Base-by-base conservation (phyloP, 2,113 vertebrate species). In the Elachura formosa region DNA sequence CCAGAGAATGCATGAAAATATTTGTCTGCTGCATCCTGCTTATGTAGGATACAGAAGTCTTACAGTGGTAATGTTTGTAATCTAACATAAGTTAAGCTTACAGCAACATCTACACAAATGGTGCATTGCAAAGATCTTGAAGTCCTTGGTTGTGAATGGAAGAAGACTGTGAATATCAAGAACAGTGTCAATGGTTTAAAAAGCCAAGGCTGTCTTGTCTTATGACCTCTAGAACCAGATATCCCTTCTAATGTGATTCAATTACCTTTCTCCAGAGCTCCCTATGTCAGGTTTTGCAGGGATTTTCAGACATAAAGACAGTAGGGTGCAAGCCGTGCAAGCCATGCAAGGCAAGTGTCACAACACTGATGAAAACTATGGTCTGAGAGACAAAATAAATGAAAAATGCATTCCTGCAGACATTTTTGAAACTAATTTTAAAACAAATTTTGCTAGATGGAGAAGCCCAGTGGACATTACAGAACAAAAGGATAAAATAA, bases 251-350 rank as follows among this genome's bases (percentile, higher is more conserved):
- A 48, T 31, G 61, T 61, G 66, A 96, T 78, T 93, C 87, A 96
- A 84, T 18, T 88, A 73, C 72, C 89, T 95, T 97, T 98, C 90
- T 96, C 96, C 96, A 82, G 96, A 98, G 71, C 89, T 98, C 76
- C 88, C 75, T 74, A 90, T 73, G 71, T 89, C 95, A 85, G 97
- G 56, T 87, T 88, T 94, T 72, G 62, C 84, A 92, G 92, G 84
- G 41, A 94, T 29, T 43, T 73, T 69, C 91, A 97, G 78, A 84
- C 51, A 51, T 76, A 85, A 63, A 54, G 3, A 25, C 22, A 72
- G 41, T 14, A 75, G 15, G n/a, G 8, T n/a, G n/a, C n/a, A n/a
- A n/a, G n/a, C n/a, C n/a, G n/a, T n/a, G n/a, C n/a, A n/a, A 72
- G 19, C 38, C 51, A 38, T 54, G 15, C 23, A 62, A 72, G 59